phyloP scores from a whole-genome alignment of 2,797 vertebrate genomes.

The Leuciscus waleckii region DNA sequence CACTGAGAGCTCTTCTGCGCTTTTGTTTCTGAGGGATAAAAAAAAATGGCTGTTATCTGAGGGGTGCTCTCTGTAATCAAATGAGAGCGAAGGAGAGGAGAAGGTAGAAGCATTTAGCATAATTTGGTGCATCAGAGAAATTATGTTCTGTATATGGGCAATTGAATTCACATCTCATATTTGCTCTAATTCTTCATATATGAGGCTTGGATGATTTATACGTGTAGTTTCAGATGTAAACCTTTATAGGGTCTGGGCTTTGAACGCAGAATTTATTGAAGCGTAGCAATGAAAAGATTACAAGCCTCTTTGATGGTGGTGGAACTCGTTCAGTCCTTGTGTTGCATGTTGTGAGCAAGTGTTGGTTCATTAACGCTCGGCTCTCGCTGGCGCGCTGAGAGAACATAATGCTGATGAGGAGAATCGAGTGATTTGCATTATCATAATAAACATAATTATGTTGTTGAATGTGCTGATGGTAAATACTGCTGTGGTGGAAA shows the following conservation, averaged over 20 bases:
- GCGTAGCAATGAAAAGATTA: constrained; percentile 36
- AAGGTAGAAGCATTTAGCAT: constrained; percentile 23
- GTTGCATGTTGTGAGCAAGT: constrained; percentile 13
- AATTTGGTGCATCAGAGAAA: constrained; percentile 24
- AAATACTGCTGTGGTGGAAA: constrained; percentile 43
- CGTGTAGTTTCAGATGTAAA: constrained; percentile 15
- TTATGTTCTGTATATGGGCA: constrained; percentile 1
- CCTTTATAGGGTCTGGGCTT: constrained; percentile 9
- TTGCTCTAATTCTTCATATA: background rate
- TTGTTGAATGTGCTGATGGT: constrained; percentile 39
- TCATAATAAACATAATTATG: constrained; percentile 53
- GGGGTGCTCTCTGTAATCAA: constrained; percentile 48
- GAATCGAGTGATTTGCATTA: constrained; percentile 45
- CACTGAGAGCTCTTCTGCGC: constrained; percentile 33
- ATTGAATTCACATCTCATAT: constrained; percentile 33
- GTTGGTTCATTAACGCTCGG: constrained; percentile 47
- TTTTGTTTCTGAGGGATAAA: constrained; percentile 40
- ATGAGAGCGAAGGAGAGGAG: constrained; percentile 29
- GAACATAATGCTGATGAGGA: constrained; percentile 52
- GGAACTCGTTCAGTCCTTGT: constrained; percentile 43
- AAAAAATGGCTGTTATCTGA: constrained; percentile 50
- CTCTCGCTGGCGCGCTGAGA: constrained; percentile 21
- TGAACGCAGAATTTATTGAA: constrained; percentile 43
- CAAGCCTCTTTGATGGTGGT: constrained; percentile 41
- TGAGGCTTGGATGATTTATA: constrained; percentile 22